A percentile compares a stretch with the other conserved stretches of the same genome.
Conservation (phyloP, 2,888 invertebrate species). For the Geotrupes spiniger region DNA sequence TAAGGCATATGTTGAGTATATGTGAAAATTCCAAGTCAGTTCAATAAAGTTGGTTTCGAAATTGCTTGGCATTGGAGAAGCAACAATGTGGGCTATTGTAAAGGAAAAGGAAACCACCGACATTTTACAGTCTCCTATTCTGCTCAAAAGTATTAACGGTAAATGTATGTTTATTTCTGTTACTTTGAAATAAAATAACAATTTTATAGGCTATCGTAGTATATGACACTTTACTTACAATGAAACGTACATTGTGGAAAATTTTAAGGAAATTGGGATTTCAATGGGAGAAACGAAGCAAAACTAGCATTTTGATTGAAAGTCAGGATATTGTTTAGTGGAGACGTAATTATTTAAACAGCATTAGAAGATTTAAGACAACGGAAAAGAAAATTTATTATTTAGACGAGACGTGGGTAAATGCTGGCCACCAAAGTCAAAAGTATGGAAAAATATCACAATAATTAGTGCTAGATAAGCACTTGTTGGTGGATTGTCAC, state of each 20-base stretch:
- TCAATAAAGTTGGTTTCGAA: neutral
- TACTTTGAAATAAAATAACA: neutral
- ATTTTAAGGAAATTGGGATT: neutral
- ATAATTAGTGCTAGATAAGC: no score
- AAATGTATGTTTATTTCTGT: neutral
- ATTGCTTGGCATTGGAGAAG: neutral
- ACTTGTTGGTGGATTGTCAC: no score
- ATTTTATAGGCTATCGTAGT: neutral
- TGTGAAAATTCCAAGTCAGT: neutral
- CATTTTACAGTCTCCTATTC: neutral
- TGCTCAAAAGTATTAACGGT: constrained; percentile 1
- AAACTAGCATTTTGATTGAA: neutral
- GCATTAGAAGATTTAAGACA: neutral
- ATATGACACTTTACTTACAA: neutral
- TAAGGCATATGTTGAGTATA: no score
- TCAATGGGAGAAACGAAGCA: neutral
- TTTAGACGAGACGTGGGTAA: no score
- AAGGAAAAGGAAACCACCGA: neutral
- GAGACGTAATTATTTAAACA: neutral
- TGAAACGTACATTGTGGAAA: neutral
- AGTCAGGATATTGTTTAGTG: neutral
- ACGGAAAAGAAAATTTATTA: no score
- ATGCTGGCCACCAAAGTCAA: no score
- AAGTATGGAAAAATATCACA: no score
- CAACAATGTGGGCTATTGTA: constrained; percentile 4